phyloP scores from a whole-genome alignment of 2,113 vertebrate genomes.

The Morone chrysops region DNA sequence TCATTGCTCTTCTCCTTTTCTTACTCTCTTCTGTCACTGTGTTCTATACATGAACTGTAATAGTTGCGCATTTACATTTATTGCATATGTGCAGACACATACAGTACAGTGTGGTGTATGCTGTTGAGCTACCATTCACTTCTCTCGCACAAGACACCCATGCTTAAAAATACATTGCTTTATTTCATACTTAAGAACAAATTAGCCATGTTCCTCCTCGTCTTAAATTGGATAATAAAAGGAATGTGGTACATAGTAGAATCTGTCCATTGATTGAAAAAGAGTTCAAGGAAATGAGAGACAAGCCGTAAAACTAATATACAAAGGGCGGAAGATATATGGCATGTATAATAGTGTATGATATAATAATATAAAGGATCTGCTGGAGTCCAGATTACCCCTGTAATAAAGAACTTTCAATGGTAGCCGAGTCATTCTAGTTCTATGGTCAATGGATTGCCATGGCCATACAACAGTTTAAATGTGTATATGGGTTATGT shows the following conservation, averaged over 20 bases:
- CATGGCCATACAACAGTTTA: not conserved
- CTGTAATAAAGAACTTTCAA: not conserved
- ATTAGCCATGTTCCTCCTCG: not conserved
- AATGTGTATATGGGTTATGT: not conserved
- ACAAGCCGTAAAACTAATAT: not conserved
- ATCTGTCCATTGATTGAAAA: not conserved
- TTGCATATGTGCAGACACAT: not conserved
- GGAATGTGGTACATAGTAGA: not conserved
- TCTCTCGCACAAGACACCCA: not conserved
- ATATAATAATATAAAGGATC: not conserved
- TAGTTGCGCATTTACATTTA: not conserved
- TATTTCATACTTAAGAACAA: not conserved
- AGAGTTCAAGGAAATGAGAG: not conserved
- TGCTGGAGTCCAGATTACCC: not conserved
- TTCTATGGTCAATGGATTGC: not conserved
- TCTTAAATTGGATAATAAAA: constrained; percentile 18
- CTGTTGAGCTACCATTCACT: not conserved
- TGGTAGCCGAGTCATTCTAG: not conserved
- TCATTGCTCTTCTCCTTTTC: not conserved
- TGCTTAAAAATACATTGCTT: constrained; percentile 7
- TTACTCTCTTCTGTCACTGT: not conserved
- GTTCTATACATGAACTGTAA: not conserved
- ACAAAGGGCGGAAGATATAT: not conserved
- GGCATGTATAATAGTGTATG: no score
- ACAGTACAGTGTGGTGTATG: not conserved